Evolutionary conservation across 2,113 vertebrate genomes (phyloP).

Genomic region (Coptodon bakossiorum): DNA sequence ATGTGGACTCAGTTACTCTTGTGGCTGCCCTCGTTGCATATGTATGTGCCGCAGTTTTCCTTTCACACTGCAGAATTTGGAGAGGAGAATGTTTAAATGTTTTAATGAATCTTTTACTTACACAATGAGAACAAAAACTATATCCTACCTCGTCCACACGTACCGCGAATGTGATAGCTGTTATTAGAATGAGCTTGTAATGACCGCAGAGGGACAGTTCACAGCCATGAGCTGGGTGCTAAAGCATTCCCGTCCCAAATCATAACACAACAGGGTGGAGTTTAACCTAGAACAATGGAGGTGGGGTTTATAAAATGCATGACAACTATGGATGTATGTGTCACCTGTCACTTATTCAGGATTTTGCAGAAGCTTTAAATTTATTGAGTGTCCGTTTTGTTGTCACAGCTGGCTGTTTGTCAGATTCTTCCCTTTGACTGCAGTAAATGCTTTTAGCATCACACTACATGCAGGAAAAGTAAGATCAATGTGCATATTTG

Average conservation of each 20-base stretch:
- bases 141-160: not conserved
- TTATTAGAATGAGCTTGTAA: not conserved
- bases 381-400: not conserved
- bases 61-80: not conserved
- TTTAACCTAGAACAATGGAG: not conserved
- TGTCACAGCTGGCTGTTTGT: not conserved
- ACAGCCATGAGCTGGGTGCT: not conserved
- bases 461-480: not conserved
- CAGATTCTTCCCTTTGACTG: not conserved
- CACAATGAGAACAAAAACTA: not conserved
- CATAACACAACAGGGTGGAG: not conserved
- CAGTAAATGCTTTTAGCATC: not conserved
- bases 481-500: not conserved
- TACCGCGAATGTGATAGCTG: not conserved
- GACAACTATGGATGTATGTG: accelerated
- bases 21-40: not conserved
- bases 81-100: not conserved
- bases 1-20: not conserved
- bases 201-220: not conserved
- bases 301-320: not conserved
- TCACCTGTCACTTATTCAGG: not conserved
- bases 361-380: not conserved
- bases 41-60: not conserved
- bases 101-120: not conserved
- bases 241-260: not conserved